These are phyloP conservation scores for Strongylocentrotus purpuratus DNA, from an alignment of 35 echinoderm and acorn worm genomes.

Conservation along the genomic window DNA sequence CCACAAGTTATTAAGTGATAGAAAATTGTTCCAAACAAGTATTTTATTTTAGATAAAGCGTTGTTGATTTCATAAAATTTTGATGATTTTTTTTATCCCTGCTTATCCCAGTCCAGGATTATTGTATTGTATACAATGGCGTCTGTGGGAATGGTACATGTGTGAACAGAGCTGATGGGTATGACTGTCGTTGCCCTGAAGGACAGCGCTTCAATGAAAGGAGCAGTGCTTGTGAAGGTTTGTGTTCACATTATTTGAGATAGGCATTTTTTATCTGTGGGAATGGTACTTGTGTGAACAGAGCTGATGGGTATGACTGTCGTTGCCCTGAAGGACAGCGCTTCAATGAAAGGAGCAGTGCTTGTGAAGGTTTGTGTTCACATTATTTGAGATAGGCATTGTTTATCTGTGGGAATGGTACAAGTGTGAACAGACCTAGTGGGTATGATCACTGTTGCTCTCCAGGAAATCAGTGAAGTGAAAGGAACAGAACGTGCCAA, in stretches of 20 bases:
- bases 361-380: slow-evolving; percentile 60
- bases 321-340: slow-evolving; percentile 73
- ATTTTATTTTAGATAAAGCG: neutral
- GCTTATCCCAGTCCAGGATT: slow-evolving; percentile 44
- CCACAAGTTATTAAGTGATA: no score
- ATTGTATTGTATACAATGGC: slow-evolving; percentile 54
- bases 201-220: slow-evolving; percentile 64
- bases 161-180: slow-evolving; percentile 53
- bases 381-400: no score
- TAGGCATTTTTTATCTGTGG: slow-evolving; percentile 46
- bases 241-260: no score
- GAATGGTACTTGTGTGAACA: slow-evolving; percentile 78
- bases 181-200: slow-evolving; percentile 67
- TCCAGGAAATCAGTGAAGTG: slow-evolving; percentile 61
- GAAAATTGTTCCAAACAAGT: neutral
- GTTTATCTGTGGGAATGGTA: slow-evolving; percentile 74
- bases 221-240: slow-evolving; percentile 62
- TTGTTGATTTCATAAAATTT: neutral
- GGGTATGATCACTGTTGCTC: slow-evolving; percentile 64
- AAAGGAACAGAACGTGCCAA: slow-evolving; percentile 22
- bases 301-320: slow-evolving; percentile 59
- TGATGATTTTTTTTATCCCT: neutral
- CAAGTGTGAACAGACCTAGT: slow-evolving; percentile 54
- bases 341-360: slow-evolving; percentile 23
- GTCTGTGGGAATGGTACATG: slow-evolving; percentile 91